phyloP scores from a whole-genome alignment of 2,113 vertebrate genomes.

The Pterocles burchelli region DNA sequence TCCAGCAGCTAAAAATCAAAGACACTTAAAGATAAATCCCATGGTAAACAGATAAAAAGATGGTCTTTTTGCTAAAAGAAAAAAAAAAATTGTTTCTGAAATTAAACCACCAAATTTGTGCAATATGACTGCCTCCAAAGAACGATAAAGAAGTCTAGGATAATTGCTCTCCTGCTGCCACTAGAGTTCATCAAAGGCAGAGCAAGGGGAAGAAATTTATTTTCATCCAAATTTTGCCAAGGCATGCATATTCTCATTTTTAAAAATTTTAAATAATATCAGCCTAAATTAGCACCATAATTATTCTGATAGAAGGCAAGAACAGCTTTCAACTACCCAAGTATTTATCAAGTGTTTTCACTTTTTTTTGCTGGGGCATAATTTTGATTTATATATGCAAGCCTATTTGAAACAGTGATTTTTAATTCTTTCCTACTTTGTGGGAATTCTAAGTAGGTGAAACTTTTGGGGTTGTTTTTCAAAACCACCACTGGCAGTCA shows the following conservation, averaged over 20 bases:
- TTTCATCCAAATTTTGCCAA: background rate
- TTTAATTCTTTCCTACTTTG: background rate
- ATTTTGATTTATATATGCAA: background rate
- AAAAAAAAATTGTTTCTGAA: background rate
- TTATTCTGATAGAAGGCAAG: background rate
- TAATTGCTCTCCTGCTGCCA: background rate
- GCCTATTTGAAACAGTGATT: background rate
- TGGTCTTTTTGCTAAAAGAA: background rate
- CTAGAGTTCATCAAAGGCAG: background rate
- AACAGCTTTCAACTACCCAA: background rate
- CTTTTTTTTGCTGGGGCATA: background rate
- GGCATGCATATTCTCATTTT: background rate
- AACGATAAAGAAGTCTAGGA: background rate
- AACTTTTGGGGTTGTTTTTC: background rate
- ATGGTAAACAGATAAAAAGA: background rate
- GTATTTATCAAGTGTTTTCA: background rate
- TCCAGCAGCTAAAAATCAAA: background rate
- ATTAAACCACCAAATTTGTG: background rate
- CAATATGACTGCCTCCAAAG: background rate
- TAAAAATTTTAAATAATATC: background rate
- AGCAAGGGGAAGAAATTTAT: background rate
- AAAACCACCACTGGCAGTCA: background rate
- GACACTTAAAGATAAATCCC: background rate
- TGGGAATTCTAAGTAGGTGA: background rate
- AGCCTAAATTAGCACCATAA: background rate